Percentiles rank a stretch among this genome's conserved stretches.
These are phyloP conservation scores for Exocentrus adspersus DNA, from an alignment of 2,888 invertebrate genomes.

Conservation along the genomic window DNA sequence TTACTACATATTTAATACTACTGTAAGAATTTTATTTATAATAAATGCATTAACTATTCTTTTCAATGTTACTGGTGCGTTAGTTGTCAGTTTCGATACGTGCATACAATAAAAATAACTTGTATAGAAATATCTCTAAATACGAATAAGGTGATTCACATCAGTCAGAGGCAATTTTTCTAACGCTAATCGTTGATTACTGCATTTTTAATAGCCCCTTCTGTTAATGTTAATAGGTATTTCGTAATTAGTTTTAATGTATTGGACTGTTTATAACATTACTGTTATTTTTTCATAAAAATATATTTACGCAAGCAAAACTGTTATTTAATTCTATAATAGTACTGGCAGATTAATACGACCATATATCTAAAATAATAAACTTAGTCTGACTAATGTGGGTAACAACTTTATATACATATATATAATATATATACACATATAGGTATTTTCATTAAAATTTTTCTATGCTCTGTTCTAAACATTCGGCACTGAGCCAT, in stretches of 20 bases:
- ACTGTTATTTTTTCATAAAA: constrained; percentile 17
- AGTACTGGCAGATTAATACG: not conserved
- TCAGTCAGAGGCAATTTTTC: constrained; percentile 26
- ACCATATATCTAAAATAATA: not conserved
- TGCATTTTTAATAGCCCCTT: not conserved
- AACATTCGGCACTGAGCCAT: constrained; percentile 61
- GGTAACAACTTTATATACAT: constrained; percentile 37
- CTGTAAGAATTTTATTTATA: constrained; percentile 33
- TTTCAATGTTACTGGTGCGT: constrained; percentile 17
- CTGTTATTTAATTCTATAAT: not conserved
- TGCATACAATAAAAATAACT: constrained; percentile 20
- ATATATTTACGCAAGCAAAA: constrained; percentile 12
- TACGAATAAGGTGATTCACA: constrained; percentile 33
- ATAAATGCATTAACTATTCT: constrained; percentile 25
- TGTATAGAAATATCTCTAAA: constrained; percentile 32
- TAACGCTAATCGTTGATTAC: not conserved
- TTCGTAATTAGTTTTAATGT: constrained; percentile 18
- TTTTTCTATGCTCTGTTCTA: constrained; percentile 59
- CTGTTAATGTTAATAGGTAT: constrained; percentile 2
- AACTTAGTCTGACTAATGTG: constrained; percentile 34
- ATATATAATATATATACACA: too few species aligned
- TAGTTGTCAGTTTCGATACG: constrained; percentile 25
- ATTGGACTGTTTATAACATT: constrained; percentile 14
- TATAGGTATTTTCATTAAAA: constrained; percentile 36
- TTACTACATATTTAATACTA: constrained; percentile 39